A percentile compares a stretch with the other conserved stretches of the same genome.
phyloP scores from a whole-genome alignment of 2,113 vertebrate genomes.

The Seriola dumerili region DNA sequence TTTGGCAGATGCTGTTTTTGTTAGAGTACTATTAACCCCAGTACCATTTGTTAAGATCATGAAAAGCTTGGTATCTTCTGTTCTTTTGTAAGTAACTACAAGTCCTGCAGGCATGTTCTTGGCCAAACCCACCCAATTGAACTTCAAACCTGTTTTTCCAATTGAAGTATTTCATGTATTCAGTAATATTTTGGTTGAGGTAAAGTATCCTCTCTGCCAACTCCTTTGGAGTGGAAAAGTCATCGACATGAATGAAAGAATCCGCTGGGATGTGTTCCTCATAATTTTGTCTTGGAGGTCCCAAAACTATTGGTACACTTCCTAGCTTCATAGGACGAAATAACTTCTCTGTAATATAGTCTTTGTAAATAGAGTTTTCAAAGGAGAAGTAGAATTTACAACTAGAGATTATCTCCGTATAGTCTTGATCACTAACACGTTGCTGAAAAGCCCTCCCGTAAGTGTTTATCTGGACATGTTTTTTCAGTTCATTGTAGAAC shows the following conservation, averaged over 20 bases:
- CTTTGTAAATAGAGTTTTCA: conserved; percentile 90
- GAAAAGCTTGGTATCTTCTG: conserved; percentile 86
- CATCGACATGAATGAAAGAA: conserved; percentile 91
- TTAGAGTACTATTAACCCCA: conserved; percentile 80
- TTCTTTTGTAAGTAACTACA: conserved; percentile 89
- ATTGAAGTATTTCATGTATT: conserved; percentile 88
- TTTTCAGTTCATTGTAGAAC: conserved; percentile 88
- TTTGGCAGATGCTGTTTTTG: neutral
- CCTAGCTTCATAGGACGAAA: conserved; percentile 86
- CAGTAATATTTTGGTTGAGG: conserved; percentile 86
- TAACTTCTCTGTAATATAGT: conserved; percentile 93
- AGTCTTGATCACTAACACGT: conserved; percentile 81
- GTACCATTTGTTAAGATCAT: conserved; percentile 90
- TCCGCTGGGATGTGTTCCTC: conserved; percentile 88
- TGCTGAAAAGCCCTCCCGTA: conserved; percentile 86
- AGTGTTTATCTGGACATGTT: conserved; percentile 86
- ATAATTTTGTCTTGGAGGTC: conserved; percentile 89
- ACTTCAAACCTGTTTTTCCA: conserved; percentile 88
- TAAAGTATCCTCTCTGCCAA: conserved; percentile 87
- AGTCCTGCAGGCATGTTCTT: conserved; percentile 86
- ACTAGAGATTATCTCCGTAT: conserved; percentile 84
- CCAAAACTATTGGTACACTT: conserved; percentile 89
- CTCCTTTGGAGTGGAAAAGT: conserved; percentile 87
- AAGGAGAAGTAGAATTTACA: conserved; percentile 94
- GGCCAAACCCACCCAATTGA: conserved; percentile 83